A percentile compares a stretch with the other conserved stretches of the same genome.
Conservation (phyloP, 1,140 invertebrate species). For the Neotoxoptera formosana region DNA sequence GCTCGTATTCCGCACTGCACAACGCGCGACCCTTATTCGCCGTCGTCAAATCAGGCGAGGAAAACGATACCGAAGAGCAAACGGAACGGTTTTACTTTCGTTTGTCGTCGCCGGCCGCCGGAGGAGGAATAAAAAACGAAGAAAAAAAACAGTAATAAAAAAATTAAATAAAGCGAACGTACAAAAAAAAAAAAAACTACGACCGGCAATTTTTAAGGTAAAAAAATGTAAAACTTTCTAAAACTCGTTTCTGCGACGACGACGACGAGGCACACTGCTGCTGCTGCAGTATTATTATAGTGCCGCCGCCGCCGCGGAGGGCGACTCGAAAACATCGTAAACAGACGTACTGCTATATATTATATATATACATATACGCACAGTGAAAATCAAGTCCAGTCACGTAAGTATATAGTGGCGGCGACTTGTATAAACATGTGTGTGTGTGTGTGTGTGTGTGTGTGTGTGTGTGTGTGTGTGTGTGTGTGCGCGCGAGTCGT, state of each 20-base stretch:
- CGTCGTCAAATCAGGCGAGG: not conserved
- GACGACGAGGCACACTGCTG: no score
- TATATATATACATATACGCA: not conserved
- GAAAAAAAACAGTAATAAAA: not conserved
- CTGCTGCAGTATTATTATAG: not conserved
- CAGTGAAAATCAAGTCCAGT: conserved; percentile 38
- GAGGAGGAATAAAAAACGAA: not conserved
- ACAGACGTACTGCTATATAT: conserved; percentile 6
- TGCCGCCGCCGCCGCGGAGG: not conserved
- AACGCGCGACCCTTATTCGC: not conserved
- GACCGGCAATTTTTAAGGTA: conserved; percentile 27
- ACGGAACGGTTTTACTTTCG: conserved; percentile 27
- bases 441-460: no score
- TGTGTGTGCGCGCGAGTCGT: not conserved
- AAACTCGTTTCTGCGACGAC: conserved; percentile 34
- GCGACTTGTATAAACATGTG: not conserved
- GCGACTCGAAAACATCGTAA: conserved; percentile 20
- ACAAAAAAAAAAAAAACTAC: not conserved
- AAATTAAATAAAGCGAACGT: not conserved
- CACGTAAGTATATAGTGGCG: conserved; percentile 23
- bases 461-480: not conserved
- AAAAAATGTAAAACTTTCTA: conserved; percentile 48
- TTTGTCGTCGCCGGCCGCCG: not conserved
- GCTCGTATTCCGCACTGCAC: not conserved
- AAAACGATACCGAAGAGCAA: not conserved